phyloP scores from a whole-genome alignment of 1,140 invertebrate species.

The Danaus plexippus region DNA sequence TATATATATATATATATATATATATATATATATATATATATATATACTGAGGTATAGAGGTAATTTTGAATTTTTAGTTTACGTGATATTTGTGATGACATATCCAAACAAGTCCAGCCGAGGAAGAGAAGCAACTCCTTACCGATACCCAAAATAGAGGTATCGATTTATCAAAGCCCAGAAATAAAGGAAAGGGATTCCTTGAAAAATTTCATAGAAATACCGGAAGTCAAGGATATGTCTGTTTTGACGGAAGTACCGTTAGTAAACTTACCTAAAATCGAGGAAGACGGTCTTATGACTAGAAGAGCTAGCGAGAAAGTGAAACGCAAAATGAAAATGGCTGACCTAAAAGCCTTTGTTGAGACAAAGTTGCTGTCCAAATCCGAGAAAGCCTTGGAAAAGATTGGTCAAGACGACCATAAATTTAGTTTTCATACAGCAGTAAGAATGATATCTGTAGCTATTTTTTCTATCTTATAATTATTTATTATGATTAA shows the following conservation, averaged over 20 bases:
- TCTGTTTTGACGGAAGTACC: constrained; percentile 68
- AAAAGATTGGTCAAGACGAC: constrained; percentile 88
- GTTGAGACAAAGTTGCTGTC: constrained; percentile 92
- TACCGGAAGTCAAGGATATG: constrained; percentile 78
- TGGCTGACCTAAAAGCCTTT: constrained; percentile 89
- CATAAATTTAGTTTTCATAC: constrained; percentile 66
- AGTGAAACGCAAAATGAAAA: constrained; percentile 88
- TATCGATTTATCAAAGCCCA: constrained; percentile 85
- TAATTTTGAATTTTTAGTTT: constrained; percentile 71
- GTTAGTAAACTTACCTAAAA: constrained; percentile 62
- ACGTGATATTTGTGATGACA: constrained; percentile 85
- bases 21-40: too few species aligned
- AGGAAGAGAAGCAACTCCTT: constrained; percentile 91
- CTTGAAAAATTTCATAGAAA: constrained; percentile 82
- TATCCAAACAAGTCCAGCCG: constrained; percentile 80
- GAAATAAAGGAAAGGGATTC: constrained; percentile 79
- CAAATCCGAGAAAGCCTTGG: constrained; percentile 91
- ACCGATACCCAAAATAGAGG: constrained; percentile 93
- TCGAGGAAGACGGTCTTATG: constrained; percentile 72
- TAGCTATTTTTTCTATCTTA: constrained; percentile 48
- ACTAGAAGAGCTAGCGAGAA: constrained; percentile 84
- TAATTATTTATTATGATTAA: constrained; percentile 9
- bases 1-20: too few species aligned
- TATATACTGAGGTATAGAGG: too few species aligned
- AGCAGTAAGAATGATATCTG: constrained; percentile 68